Conservation (phyloP, 2,113 vertebrate species). For the Propithecus coquereli region DNA sequence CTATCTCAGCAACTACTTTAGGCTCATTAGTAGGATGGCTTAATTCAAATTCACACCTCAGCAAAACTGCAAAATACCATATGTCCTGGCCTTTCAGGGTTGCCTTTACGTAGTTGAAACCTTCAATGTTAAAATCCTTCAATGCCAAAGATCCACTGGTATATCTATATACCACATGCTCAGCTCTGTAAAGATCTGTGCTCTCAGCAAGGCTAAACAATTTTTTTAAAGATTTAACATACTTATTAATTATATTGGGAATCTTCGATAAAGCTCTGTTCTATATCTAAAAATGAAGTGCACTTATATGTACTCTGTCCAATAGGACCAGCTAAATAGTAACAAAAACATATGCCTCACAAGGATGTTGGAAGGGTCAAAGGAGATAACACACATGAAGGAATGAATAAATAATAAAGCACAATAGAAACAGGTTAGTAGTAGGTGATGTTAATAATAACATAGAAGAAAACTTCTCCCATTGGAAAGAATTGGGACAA, state of each 20-base stretch:
- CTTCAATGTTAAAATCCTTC: constrained; percentile 29
- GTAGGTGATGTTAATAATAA: background rate
- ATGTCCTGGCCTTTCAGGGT: background rate
- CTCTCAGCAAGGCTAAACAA: background rate
- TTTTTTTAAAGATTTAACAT: background rate
- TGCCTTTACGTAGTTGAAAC: background rate
- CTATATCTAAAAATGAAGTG: background rate
- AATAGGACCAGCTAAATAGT: background rate
- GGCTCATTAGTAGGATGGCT: background rate
- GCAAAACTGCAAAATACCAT: constrained; percentile 10
- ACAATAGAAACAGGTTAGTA: background rate
- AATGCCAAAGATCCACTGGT: background rate
- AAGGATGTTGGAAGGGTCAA: background rate
- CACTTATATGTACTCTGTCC: background rate
- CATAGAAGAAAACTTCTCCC: background rate
- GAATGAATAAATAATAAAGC: background rate
- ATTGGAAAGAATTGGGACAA: background rate
- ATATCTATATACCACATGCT: background rate
- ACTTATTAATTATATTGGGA: background rate
- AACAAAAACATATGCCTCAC: background rate
- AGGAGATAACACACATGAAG: background rate
- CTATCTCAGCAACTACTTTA: background rate
- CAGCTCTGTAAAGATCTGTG: constrained; percentile 18
- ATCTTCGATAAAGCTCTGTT: background rate
- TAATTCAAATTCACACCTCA: constrained; percentile 37